Base-by-base conservation (phyloP, 2,888 invertebrate genomes). In the Erannis defoliaria region DNA sequence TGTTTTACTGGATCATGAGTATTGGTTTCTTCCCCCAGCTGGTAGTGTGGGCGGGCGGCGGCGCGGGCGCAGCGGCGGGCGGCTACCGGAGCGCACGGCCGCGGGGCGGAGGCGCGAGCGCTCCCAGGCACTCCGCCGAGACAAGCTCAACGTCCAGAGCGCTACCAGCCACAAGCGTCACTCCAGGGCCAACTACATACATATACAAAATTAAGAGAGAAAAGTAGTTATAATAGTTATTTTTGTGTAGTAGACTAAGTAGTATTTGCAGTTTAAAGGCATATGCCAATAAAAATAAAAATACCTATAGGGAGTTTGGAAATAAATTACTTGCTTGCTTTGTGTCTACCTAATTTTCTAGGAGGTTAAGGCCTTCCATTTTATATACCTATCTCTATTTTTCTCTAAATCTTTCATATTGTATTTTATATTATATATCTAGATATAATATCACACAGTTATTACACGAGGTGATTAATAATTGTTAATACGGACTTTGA, bases 81-180 rank as follows among this genome's bases (percentile, higher is more conserved):
- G 67, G 72, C 23, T 37, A 0, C 71, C 72, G 5, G 63, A 78
- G 12, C 72, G 76, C n/a, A 85, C 88, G 0, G 71, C 74, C 0
- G 64, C 77, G 0, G 78, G 80, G 0, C 74, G 71, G 8, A 74
- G 89, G 45, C 80, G 88, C 4, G 81, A 79, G 14, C 82, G 82
- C 1, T 87, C 84, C 0, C 85, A 86, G 56, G 85, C 78, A 0
- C 48, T 78, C 3, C 80, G 90, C 0, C 68, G 84, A 1, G 78
- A 84, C 35, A 89, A 87, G 62, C 81, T 90, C 0, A 82, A 85
- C 67, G 81, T 71, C 6, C 90, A 91, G 61, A 76, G 89, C 18
- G 43, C 86, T 3, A 78, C 74, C 12, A 90, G 86, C 35, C 90
- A 91, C 43, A 66, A 75, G 5, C 73, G 78, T 6, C 86, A 90